These are phyloP conservation scores for Amblyteles armatorius DNA, from an alignment of 2,888 invertebrate species.

Conservation along the genomic window DNA sequence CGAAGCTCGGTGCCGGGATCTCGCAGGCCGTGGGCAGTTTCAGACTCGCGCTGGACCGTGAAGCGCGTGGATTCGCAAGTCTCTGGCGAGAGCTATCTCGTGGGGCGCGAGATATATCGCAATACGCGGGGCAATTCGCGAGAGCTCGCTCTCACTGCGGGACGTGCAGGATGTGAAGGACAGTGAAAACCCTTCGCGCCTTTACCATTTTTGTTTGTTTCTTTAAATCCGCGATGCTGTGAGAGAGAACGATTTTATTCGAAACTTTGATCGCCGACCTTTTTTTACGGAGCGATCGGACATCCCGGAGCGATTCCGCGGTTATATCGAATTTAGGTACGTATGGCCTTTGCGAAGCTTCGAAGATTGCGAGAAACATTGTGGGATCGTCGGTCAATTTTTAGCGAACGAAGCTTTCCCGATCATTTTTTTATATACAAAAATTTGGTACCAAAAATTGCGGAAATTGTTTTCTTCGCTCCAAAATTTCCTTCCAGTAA, in stretches of 20 bases:
- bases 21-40: conserved; percentile 77
- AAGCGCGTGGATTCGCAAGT: conserved; percentile 74
- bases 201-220: conserved; percentile 11
- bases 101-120: conserved; percentile 57
- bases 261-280: conserved; percentile 5
- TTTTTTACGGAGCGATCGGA: conserved; percentile 3
- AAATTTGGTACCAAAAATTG: too few species aligned
- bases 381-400: background rate
- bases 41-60: conserved; percentile 81
- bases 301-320: background rate
- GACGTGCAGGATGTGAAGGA: conserved; percentile 60
- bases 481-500: too few species aligned
- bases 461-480: too few species aligned
- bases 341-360: background rate
- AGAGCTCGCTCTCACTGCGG: conserved; percentile 10
- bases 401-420: too few species aligned
- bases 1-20: conserved; percentile 59
- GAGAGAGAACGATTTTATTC: background rate
- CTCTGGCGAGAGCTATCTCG: conserved; percentile 62
- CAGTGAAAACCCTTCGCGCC: conserved; percentile 32
- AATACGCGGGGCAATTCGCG: conserved; percentile 34
- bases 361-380: background rate
- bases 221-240: conserved; percentile 22
- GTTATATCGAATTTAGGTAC: conserved; percentile 42
- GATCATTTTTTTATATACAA: too few species aligned